Percentiles rank a stretch among this genome's conserved stretches.
Evolutionary conservation across 2,113 vertebrate genomes (phyloP).

Genomic region (Psophia crepitans): DNA sequence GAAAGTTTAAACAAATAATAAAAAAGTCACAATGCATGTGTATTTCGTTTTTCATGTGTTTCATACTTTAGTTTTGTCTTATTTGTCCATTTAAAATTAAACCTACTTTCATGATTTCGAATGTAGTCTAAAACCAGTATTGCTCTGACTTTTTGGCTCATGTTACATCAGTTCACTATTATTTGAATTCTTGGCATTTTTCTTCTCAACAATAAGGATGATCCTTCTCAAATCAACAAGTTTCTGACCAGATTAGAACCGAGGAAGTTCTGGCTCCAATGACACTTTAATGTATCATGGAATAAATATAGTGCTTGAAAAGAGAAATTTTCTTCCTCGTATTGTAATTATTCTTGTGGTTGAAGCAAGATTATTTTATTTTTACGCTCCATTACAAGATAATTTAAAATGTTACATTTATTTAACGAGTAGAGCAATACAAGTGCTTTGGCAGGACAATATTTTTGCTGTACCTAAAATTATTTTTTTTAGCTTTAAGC

Average conservation of each 20-base stretch:
- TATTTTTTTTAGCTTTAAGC: neutral
- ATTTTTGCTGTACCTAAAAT: neutral
- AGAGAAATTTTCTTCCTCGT: neutral
- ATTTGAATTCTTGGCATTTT: neutral
- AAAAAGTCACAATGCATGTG: rapidly evolving
- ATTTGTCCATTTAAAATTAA: neutral
- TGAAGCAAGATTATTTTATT: constrained; percentile 24
- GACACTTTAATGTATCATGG: neutral
- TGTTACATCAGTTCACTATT: neutral
- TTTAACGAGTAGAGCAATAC: neutral
- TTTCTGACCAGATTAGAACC: neutral
- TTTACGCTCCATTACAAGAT: neutral
- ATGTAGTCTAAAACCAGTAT: neutral
- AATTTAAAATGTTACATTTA: constrained; percentile 26
- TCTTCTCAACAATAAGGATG: neutral
- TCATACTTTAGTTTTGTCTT: neutral
- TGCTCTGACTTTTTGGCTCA: neutral
- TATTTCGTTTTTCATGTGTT: neutral
- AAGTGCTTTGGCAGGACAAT: neutral
- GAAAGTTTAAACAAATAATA: neutral
- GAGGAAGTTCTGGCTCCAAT: neutral
- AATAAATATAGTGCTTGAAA: neutral
- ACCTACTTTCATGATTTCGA: neutral
- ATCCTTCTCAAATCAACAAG: neutral
- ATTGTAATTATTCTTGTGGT: constrained; percentile 8